phyloP scores from a whole-genome alignment of 2,888 invertebrate species.

The Hipparchia semele region DNA sequence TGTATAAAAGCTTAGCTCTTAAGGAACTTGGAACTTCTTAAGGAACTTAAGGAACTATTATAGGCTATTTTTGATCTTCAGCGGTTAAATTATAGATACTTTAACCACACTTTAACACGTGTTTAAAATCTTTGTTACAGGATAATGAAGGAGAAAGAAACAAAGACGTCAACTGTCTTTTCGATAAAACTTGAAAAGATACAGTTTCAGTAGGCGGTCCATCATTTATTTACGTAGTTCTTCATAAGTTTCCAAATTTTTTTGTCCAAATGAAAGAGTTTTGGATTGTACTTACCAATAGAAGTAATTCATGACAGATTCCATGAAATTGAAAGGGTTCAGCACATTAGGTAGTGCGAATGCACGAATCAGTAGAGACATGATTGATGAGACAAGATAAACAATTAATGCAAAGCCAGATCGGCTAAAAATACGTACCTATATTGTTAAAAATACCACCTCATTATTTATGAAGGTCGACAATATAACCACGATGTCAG shows the following conservation, averaged over 20 bases:
- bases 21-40: too few species aligned
- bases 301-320: not conserved
- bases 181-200: constrained; percentile 29
- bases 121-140: constrained; percentile 24
- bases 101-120: not conserved
- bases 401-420: not conserved
- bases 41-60: too few species aligned
- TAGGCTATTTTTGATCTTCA: not conserved
- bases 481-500: constrained; percentile 59
- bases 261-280: constrained; percentile 4
- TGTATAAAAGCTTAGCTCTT: too few species aligned
- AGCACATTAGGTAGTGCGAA: not conserved
- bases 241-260: not conserved
- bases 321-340: not conserved
- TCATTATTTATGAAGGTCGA: constrained; percentile 33
- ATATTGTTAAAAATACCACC: not conserved
- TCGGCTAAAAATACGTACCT: not conserved
- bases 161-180: constrained; percentile 27
- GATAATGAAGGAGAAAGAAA: constrained; percentile 26
- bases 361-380: not conserved
- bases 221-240: not conserved
- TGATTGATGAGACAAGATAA: not conserved
- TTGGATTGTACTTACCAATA: not conserved
- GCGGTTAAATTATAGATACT: not conserved
- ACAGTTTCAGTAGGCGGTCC: constrained; percentile 16